Evolutionary conservation across 2,797 vertebrate genomes (phyloP), one percentile per base, ranked within the genome.

Genomic region (Halcyon smyrnensis): DNA sequence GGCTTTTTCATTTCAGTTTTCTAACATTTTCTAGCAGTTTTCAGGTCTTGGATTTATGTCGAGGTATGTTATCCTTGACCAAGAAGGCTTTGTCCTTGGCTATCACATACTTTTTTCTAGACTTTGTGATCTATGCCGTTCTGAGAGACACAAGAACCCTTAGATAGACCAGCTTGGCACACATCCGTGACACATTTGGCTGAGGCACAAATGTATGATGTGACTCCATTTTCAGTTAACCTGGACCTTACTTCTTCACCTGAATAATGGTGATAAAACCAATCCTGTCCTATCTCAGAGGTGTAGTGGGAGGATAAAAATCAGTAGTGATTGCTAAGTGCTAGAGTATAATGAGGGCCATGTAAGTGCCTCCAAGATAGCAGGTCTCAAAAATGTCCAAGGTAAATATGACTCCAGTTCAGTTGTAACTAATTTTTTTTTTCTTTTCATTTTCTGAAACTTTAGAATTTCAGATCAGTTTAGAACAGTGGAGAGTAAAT

Each of bases 231-330:
- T 87, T 76, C 11, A 1, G 62, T 73, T 91, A 93, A 93, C 93
- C 85, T 94, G 71, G 59, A 78, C 46, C 51, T 88, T 69, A 53
- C 39, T 93, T 89, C 88, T 90, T 14, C 65, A 93, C 80, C 93
- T 95, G 87, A 76, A 54, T 62, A 65, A 60, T 1, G 3, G 25
- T 88, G 65, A 89, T 94, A 91, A 80, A 36, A 75, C 48, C 48
- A 94, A 73, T 54, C 54, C 54, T 73, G 6, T 17, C n/a, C 43
- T 95, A 67, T 65, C 69, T 78, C 34, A 63, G n/a, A 70, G 76
- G 78, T 9, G 50, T 62, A 87, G 39, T 79, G 50, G 19, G 36
- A 81, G 46, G 43, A 84, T 79, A 84, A 93, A 96, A 75, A 71
- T 12, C 34, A 62, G 77, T 89, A 89, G 46, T 59, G 82, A 73